phyloP scores from a whole-genome alignment of 2,797 vertebrate genomes.

The Phoebastria nigripes region DNA sequence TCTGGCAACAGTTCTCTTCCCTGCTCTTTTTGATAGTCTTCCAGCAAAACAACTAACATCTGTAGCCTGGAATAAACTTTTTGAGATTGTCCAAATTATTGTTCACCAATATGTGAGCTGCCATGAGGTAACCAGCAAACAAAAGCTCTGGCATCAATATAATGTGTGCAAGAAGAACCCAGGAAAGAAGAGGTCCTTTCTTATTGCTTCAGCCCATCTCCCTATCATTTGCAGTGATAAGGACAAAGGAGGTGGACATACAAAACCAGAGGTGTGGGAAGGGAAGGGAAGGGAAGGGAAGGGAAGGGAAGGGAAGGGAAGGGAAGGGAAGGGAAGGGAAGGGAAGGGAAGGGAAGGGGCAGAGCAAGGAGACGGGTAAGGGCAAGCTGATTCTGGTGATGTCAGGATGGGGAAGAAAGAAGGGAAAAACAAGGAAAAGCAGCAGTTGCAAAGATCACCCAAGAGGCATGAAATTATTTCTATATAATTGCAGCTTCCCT shows the following conservation, averaged over 20 bases:
- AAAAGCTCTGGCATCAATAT: background rate
- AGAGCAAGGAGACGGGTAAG: background rate
- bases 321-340: no score
- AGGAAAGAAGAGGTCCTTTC: background rate
- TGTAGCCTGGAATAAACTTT: background rate
- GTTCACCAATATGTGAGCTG: slow-evolving; percentile 6
- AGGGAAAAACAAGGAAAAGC: background rate
- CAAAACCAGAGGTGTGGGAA: background rate
- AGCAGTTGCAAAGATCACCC: background rate
- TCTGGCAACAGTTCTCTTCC: background rate
- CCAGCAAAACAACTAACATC: slow-evolving; percentile 14
- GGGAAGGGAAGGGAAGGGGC: background rate
- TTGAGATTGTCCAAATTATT: background rate
- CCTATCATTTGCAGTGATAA: no score
- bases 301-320: background rate
- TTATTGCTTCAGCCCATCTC: background rate
- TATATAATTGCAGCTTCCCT: background rate
- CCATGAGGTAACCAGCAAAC: background rate
- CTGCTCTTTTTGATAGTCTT: background rate
- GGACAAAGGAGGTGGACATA: background rate
- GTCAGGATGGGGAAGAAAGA: background rate
- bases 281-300: background rate
- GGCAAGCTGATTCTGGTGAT: background rate
- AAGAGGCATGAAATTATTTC: background rate
- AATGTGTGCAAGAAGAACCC: background rate